Conservation (phyloP, 1,140 invertebrate species). For the Phthorimaea operculella region DNA sequence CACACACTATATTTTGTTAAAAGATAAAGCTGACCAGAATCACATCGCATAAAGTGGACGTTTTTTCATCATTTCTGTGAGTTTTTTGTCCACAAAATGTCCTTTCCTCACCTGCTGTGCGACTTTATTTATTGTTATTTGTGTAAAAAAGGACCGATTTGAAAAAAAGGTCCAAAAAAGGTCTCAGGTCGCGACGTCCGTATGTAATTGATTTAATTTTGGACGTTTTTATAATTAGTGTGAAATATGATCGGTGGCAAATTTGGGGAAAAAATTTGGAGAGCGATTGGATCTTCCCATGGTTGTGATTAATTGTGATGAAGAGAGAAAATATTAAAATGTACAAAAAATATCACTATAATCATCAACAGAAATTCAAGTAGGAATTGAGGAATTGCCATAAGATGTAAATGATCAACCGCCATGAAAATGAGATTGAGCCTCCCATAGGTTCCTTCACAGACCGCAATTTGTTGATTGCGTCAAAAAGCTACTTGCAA, state of each 20-base stretch:
- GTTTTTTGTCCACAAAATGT: slow-evolving; percentile 38
- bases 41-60: slow-evolving; percentile 47
- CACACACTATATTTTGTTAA: slow-evolving; percentile 52
- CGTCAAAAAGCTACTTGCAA: too few species aligned
- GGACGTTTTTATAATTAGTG: slow-evolving; percentile 58
- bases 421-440: too few species aligned
- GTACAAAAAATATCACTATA: too few species aligned
- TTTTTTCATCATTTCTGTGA: slow-evolving; percentile 13
- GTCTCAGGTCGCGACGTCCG: slow-evolving; percentile 6
- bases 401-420: too few species aligned
- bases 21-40: slow-evolving; percentile 57
- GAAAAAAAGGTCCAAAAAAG: slow-evolving; percentile 1
- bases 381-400: too few species aligned
- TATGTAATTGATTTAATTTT: slow-evolving; percentile 55
- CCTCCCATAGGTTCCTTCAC: too few species aligned
- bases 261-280: background rate
- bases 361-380: too few species aligned
- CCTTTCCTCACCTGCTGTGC: slow-evolving; percentile 54
- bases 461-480: too few species aligned
- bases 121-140: slow-evolving; percentile 58
- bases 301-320: too few species aligned
- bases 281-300: too few species aligned
- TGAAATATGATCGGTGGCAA: slow-evolving; percentile 52
- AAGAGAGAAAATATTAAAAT: too few species aligned
- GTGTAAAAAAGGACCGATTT: slow-evolving; percentile 20